Percentiles rank a stretch among this genome's conserved stretches.
Conservation (phyloP, 2,113 vertebrate genomes). For the Eupsittula cactorum region DNA sequence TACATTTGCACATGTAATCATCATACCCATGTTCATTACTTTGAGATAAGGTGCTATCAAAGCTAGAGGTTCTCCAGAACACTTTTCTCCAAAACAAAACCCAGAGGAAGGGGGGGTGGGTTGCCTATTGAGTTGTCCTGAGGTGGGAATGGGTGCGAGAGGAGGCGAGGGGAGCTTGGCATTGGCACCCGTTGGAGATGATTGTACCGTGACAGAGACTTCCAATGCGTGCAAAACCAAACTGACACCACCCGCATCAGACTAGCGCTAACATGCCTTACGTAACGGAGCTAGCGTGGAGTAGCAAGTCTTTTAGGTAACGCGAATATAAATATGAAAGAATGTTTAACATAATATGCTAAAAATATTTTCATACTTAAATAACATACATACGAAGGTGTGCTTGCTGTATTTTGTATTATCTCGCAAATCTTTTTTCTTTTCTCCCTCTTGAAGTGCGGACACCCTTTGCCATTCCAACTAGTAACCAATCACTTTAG, state of each 20-base stretch:
- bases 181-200: constrained; percentile 65
- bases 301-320: constrained; percentile 81
- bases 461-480: constrained; percentile 72
- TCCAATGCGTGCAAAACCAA: constrained; percentile 76
- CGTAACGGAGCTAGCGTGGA: constrained; percentile 74
- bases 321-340: constrained; percentile 83
- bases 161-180: constrained; percentile 61
- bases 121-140: constrained; percentile 56
- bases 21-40: constrained; percentile 85
- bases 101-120: not conserved
- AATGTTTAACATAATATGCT: constrained; percentile 87
- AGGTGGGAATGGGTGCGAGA: constrained; percentile 26
- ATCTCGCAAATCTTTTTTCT: constrained; percentile 71
- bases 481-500: constrained; percentile 67
- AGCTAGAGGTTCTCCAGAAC: constrained; percentile 78
- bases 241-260: constrained; percentile 68
- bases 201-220: constrained; percentile 72
- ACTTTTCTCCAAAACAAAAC: constrained; percentile 64
- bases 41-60: constrained; percentile 85
- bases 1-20: constrained; percentile 96
- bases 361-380: constrained; percentile 89
- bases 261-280: constrained; percentile 82
- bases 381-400: constrained; percentile 84
- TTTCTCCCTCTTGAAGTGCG: constrained; percentile 70
- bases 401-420: constrained; percentile 84